phyloP scores from a whole-genome alignment of 2,888 invertebrate species.

The Meandrusa payeni region DNA sequence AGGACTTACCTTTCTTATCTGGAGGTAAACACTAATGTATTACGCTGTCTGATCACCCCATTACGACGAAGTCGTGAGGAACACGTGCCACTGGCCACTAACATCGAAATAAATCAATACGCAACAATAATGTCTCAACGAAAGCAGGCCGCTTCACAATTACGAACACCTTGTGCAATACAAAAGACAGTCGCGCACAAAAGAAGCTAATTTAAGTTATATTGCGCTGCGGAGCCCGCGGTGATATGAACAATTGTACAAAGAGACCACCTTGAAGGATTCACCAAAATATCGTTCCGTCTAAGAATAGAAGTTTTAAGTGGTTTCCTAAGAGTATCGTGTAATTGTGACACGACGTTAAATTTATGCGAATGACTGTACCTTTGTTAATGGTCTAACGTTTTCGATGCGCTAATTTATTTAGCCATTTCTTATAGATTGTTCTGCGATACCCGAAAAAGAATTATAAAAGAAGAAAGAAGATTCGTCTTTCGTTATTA shows the following conservation, averaged over 20 bases:
- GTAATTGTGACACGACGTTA: slow-evolving; percentile 12
- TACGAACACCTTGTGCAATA: slow-evolving; percentile 21
- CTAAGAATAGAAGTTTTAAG: slow-evolving; percentile 31
- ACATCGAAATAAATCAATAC: slow-evolving; percentile 20
- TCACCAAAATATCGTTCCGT: slow-evolving; percentile 54
- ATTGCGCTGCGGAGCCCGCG: slow-evolving; percentile 39
- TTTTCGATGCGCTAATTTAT: no score
- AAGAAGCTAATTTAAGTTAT: slow-evolving; percentile 54
- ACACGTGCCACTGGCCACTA: slow-evolving; percentile 16
- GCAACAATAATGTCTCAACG: no score
- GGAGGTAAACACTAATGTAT: no score
- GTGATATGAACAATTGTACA: slow-evolving; percentile 35
- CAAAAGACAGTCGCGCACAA: slow-evolving; percentile 49
- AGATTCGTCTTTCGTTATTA: no score
- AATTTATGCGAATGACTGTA: slow-evolving; percentile 25
- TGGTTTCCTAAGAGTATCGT: slow-evolving; percentile 21
- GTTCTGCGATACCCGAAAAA: no score
- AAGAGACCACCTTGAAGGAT: slow-evolving; percentile 54
- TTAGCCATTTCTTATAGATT: no score
- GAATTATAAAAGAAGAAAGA: no score
- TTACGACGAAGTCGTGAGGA: no score
- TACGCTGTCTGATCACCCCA: no score
- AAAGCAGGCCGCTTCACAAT: slow-evolving; percentile 34
- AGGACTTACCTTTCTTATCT: no score
- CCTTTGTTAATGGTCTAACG: slow-evolving; percentile 17